A percentile compares a stretch with the other conserved stretches of the same genome.
Conservation (phyloP, 2,888 invertebrate species). For the Papilio gigon region DNA sequence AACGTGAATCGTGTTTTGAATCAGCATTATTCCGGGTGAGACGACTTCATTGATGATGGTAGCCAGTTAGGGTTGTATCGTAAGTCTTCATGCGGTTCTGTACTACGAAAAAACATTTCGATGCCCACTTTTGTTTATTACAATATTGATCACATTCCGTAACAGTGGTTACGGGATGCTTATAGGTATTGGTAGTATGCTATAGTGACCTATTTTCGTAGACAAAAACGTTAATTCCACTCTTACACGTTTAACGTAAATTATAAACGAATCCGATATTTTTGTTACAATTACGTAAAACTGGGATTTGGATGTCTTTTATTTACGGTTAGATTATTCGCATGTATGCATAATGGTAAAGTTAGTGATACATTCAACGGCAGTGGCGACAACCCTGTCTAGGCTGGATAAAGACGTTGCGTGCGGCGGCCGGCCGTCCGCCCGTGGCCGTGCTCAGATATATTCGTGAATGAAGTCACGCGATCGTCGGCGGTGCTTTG, state of each 20-base stretch:
- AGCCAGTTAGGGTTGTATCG: conserved; percentile 16
- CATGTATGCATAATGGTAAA: neutral
- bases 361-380: neutral
- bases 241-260: no score
- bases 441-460: conserved; percentile 66
- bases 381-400: conserved; percentile 13
- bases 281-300: neutral
- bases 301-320: neutral
- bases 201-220: no score
- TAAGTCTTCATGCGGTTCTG: neutral
- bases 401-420: conserved; percentile 29
- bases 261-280: no score
- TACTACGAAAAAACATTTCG: neutral
- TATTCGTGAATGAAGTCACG: conserved; percentile 77
- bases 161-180: no score
- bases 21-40: conserved; percentile 39
- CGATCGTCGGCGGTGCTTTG: conserved; percentile 55
- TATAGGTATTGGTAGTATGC: no score
- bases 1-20: conserved; percentile 37
- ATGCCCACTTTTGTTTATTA: neutral
- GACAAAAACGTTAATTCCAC: no score
- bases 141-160: neutral
- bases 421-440: conserved; percentile 48
- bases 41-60: conserved; percentile 38
- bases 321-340: neutral